Evolutionary conservation across 2,113 vertebrate species (phyloP), one percentile per base, ranked within the genome.

Genomic region (Phalacrocorax carbo): DNA sequence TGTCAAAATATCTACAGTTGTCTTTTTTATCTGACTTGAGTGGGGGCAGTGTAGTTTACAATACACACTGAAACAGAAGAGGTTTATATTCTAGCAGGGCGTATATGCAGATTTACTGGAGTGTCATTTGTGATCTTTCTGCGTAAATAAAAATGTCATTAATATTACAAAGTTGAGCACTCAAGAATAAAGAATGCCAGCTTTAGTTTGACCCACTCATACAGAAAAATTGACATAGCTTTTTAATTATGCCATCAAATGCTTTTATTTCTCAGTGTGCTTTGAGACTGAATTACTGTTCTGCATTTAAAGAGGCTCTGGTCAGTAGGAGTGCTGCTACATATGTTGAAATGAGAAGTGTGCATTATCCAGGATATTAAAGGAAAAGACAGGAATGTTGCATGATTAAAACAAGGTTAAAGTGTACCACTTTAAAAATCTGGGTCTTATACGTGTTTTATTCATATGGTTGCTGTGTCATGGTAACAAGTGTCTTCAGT

Each of bases 361-460:
- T 58, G 36, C 25, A 9, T 64, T 64, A 25, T n/a, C 12, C 1
- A 3, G 7, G 18, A 49, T 62, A 76, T 27, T 79, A 71, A 91
- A 76, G 44, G 8, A 44, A 81, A 84, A 82, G 3, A 64, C 57
- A 65, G 26, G 13, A 44, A 38, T 14, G 4, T 51, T 3, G 76
- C 15, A 22, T 29, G 10, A 49, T 62, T 70, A n/a, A 86, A 54
- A 38, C 5, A 71, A 58, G 38, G 38, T 38, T 38, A 23, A 2
- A 1, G 7, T 52, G 4, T 49, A 52, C 10, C 7, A 13, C 29
- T 90, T 76, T 64, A 72, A 88, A 71, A 71, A 79, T n/a, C 20
- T 44, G 9, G 1, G 19, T 73, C 30, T 75, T 81, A 54, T 4
- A 18, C 0, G 0, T 32, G 3, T 25, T 62, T 91, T 79, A n/a